Evolutionary conservation across 2,888 invertebrate species (phyloP).

Genomic region (Epinotia nisella): DNA sequence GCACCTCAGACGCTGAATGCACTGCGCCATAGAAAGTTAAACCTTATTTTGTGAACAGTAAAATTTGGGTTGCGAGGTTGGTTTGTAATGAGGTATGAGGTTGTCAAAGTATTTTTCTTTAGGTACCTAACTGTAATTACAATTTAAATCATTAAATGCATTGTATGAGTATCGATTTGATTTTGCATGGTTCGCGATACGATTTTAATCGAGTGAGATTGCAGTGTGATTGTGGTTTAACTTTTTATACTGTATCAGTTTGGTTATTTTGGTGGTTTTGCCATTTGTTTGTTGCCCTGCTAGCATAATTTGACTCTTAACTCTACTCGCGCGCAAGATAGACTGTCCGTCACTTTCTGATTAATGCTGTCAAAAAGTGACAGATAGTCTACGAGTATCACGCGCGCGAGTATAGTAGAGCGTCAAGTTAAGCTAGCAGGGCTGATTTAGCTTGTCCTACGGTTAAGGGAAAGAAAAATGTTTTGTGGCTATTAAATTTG

Average conservation of each 20-base stretch:
- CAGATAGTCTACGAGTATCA: no score
- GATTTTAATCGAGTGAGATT: conserved; percentile 28
- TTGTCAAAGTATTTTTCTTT: conserved; percentile 1
- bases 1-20: neutral
- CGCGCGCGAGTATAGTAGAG: no score
- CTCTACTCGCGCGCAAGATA: no score
- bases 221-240: conserved; percentile 13
- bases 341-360: no score
- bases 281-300: neutral
- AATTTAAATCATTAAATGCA: conserved; percentile 39
- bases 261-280: neutral
- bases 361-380: no score
- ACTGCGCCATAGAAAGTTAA: neutral
- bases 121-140: conserved; percentile 45
- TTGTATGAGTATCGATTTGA: conserved; percentile 37
- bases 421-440: no score
- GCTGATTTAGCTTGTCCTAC: no score
- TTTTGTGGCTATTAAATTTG: no score
- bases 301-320: no score
- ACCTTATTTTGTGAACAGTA: neutral
- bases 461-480: no score
- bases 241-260: neutral
- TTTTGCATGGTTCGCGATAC: conserved; percentile 32
- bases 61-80: neutral
- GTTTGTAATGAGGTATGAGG: neutral